Conservation (phyloP, 2,797 vertebrate genomes). For the Pseudomugil tenellus region DNA sequence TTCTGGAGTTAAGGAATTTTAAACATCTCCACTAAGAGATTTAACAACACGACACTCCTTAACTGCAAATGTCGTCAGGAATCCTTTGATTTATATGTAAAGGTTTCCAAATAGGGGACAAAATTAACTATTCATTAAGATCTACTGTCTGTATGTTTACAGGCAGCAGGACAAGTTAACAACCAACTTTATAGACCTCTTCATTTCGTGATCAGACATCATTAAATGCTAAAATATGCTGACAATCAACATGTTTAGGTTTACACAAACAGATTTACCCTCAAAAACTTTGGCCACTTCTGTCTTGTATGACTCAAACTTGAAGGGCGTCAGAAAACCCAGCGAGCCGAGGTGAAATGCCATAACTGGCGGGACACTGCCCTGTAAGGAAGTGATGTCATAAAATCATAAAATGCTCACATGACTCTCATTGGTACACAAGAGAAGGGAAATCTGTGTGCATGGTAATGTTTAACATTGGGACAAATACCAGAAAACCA, state of each 20-base stretch:
- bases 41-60: too few species aligned
- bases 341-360: slow-evolving; percentile 86
- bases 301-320: slow-evolving; percentile 85
- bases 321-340: slow-evolving; percentile 86
- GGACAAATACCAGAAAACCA: background rate
- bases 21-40: too few species aligned
- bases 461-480: background rate
- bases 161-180: too few species aligned
- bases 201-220: too few species aligned
- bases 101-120: too few species aligned
- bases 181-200: too few species aligned
- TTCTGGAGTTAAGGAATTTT: too few species aligned
- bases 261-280: too few species aligned
- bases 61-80: too few species aligned
- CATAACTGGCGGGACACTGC: slow-evolving; percentile 86
- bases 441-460: background rate
- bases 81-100: too few species aligned
- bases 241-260: background rate
- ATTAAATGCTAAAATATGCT: background rate
- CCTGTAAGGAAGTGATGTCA: slow-evolving; percentile 52
- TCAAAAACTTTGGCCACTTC: slow-evolving; percentile 87
- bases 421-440: background rate
- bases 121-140: too few species aligned
- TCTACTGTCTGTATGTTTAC: too few species aligned
- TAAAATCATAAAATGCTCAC: background rate